Evolutionary conservation across 2,797 vertebrate genomes (phyloP).

Genomic region (Myoxocephalus aenaeus): DNA sequence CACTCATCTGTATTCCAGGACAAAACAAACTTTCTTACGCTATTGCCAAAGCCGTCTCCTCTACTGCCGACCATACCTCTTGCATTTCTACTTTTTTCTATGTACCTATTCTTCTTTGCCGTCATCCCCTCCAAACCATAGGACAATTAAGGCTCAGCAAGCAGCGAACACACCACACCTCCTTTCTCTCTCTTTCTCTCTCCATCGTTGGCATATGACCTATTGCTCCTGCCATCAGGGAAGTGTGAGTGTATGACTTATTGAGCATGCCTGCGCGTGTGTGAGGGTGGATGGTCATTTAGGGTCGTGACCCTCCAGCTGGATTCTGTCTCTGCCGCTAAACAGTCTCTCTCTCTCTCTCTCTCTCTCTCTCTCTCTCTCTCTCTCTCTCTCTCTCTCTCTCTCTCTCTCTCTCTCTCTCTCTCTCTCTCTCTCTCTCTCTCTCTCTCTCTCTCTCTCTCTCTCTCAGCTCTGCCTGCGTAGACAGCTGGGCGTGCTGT

Average conservation of each 20-base stretch:
- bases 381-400: conserved; percentile 20
- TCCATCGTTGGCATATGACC: conserved; percentile 65
- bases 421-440: neutral
- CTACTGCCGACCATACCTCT: conserved; percentile 48
- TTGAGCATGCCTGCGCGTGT: conserved; percentile 51
- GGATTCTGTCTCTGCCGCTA: conserved; percentile 75
- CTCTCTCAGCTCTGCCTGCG: conserved; percentile 47
- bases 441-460: conserved; percentile 25
- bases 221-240: conserved; percentile 73
- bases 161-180: conserved; percentile 36
- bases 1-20: conserved; percentile 71
- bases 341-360: conserved; percentile 59
- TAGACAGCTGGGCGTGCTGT: conserved; percentile 67
- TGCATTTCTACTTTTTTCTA: conserved; percentile 19
- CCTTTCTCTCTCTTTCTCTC: conserved; percentile 21
- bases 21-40: conserved; percentile 64
- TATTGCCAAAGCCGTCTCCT: conserved; percentile 52
- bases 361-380: neutral
- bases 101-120: conserved; percentile 21
- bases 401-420: conserved; percentile 43
- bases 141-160: conserved; percentile 53
- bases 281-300: conserved; percentile 65
- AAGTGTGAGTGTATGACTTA: conserved; percentile 69
- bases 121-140: conserved; percentile 29
- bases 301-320: conserved; percentile 73